Evolutionary conservation across 2,888 invertebrate genomes (phyloP).

Genomic region (Fissipunctia ypsillon): DNA sequence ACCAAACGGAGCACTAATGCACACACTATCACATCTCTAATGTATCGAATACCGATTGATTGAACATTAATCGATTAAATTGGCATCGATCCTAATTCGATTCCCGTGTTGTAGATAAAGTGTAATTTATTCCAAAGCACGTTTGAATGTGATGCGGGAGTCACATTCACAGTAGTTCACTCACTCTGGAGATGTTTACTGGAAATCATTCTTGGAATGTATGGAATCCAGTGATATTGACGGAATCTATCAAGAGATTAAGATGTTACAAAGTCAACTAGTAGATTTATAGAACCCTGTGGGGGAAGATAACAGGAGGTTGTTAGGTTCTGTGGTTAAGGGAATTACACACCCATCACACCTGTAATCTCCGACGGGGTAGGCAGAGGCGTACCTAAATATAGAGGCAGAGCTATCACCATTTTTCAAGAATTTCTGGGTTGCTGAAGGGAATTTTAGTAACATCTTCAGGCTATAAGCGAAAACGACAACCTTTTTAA

Average conservation of each 20-base stretch:
- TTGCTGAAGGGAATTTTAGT: no score
- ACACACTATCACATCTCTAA: slow-evolving; percentile 24
- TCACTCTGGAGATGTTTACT: slow-evolving; percentile 29
- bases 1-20: slow-evolving; percentile 16
- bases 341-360: background rate
- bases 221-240: background rate
- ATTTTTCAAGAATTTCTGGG: no score
- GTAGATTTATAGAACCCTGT: background rate
- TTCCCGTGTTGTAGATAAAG: slow-evolving; percentile 42
- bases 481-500: no score
- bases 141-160: slow-evolving; percentile 45
- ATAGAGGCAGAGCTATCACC: background rate
- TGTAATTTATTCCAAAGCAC: slow-evolving; percentile 45
- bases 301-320: background rate
- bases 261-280: background rate
- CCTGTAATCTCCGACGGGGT: background rate
- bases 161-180: slow-evolving; percentile 48
- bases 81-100: slow-evolving; percentile 65
- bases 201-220: background rate
- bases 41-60: slow-evolving; percentile 53
- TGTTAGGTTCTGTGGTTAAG: background rate
- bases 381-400: background rate
- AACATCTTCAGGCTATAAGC: no score
- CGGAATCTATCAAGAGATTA: background rate
- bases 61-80: slow-evolving; percentile 61